Evolutionary conservation across 2,797 vertebrate species (phyloP), one percentile per base, ranked within the genome.

Genomic region (Rhabdomys pumilio): DNA sequence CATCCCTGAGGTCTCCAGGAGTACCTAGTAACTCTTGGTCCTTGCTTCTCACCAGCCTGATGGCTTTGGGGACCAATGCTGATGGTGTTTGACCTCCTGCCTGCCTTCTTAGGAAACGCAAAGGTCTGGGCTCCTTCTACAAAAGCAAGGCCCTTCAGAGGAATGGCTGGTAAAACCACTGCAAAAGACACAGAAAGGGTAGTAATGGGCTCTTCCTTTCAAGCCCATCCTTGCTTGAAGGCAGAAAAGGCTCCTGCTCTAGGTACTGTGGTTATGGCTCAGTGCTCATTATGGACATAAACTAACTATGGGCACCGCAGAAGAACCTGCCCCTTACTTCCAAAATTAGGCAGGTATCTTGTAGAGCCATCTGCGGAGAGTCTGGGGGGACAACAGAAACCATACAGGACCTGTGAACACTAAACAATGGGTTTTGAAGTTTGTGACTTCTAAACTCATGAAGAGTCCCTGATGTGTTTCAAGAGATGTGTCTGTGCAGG

Each of bases 41-140:
- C 75, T 91, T 61, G 76, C 77, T 77, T 90, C 90, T 88, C 81
- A 75, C 10, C 67, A 47, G 31, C 61, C 82, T 87, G 69, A 26
- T 3, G 80, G 93, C 75, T 95, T 84, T 67, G 91, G 73, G 47
- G 38, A 38, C 57, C 69, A 83, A 73, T 89, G 91, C 57, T 19
- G 9, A 11, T 41, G 84, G 9, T 13, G 9, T 22, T 89, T 90
- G 50, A 53, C n/a, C 34, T 69, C 55, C 63, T 75, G 61, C 53
- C 81, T 69, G 11, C 50, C 22, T 63, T 24, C 34, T 55, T 44
- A 11, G 19, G 15, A 29, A 34, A 69, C 0, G 3, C 13, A 2
- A 41, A 65, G 41, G 20, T 79, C 59, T 57, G 41, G 75, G 26
- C 3, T 34, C 20, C 61, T 86, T 44, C 31, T 17, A 15, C 26